phyloP scores from a whole-genome alignment of 35 echinoderm and acorn worm species.

The Apostichopus parvimensis region DNA sequence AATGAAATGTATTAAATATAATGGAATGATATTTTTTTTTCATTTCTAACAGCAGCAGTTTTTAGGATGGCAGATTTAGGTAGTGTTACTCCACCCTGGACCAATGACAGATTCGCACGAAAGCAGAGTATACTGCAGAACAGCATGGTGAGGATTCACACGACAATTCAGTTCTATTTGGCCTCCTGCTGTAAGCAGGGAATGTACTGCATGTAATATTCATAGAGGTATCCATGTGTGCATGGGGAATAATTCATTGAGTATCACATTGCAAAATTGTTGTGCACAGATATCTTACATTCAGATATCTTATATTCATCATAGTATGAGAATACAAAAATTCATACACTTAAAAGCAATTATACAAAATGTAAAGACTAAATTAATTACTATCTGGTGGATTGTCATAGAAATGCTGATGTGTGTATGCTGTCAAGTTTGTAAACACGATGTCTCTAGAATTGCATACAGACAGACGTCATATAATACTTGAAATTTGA shows the following conservation, averaged over 20 bases:
- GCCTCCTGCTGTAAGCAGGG: no score
- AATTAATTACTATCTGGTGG: no score
- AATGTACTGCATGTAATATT: neutral
- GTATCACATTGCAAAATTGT: neutral
- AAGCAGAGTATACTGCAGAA: constrained; percentile 52
- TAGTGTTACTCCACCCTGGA: constrained; percentile 45
- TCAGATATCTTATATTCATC: neutral
- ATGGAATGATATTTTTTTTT: neutral
- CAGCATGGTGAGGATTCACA: neutral
- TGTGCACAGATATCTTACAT: neutral
- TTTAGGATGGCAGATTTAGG: constrained; percentile 39
- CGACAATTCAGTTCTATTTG: no score
- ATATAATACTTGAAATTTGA: no score
- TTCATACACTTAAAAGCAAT: no score
- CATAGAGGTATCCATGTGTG: neutral
- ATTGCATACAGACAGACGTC: no score
- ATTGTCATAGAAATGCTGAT: no score
- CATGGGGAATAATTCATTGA: neutral
- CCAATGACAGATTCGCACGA: constrained; percentile 56
- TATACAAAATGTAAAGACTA: no score
- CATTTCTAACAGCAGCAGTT: neutral
- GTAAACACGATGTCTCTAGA: no score
- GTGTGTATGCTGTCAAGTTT: no score
- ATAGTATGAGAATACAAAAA: no score
- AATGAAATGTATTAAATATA: neutral